A percentile compares a stretch with the other conserved stretches of the same genome.
phyloP scores from a whole-genome alignment of 2,888 invertebrate genomes.

The Cinara cedri region DNA sequence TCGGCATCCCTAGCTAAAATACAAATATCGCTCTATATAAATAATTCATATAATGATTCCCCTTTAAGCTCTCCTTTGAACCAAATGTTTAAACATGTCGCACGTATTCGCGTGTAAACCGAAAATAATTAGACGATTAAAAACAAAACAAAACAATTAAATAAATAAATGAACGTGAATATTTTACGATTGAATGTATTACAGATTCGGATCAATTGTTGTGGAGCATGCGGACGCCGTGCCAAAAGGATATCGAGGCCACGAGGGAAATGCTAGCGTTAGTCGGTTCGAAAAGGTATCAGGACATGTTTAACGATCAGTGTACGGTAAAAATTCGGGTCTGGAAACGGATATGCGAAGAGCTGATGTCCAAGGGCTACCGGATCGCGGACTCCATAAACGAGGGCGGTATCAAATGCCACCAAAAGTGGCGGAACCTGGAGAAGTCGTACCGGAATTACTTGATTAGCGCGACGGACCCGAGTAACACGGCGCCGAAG shows the following conservation, averaged over 20 bases:
- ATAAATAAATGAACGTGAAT: too few species aligned
- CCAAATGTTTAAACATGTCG: too few species aligned
- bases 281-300: constrained; percentile 46
- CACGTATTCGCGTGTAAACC: too few species aligned
- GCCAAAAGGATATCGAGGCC: constrained; percentile 51
- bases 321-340: constrained; percentile 50
- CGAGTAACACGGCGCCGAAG: constrained; percentile 21
- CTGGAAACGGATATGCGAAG: constrained; percentile 51
- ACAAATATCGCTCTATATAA: too few species aligned
- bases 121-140: too few species aligned
- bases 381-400: constrained; percentile 45
- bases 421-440: constrained; percentile 48
- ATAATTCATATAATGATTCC: too few species aligned
- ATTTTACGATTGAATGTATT: not conserved
- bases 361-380: constrained; percentile 40
- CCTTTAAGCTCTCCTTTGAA: too few species aligned
- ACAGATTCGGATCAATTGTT: constrained; percentile 32
- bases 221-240: constrained; percentile 51
- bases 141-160: too few species aligned
- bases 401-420: constrained; percentile 51
- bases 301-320: constrained; percentile 51
- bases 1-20: too few species aligned
- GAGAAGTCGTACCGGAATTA: constrained; percentile 52
- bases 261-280: constrained; percentile 39
- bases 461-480: constrained; percentile 43